phyloP scores from a whole-genome alignment of 2,113 vertebrate genomes.

The Nettapus auritus region DNA sequence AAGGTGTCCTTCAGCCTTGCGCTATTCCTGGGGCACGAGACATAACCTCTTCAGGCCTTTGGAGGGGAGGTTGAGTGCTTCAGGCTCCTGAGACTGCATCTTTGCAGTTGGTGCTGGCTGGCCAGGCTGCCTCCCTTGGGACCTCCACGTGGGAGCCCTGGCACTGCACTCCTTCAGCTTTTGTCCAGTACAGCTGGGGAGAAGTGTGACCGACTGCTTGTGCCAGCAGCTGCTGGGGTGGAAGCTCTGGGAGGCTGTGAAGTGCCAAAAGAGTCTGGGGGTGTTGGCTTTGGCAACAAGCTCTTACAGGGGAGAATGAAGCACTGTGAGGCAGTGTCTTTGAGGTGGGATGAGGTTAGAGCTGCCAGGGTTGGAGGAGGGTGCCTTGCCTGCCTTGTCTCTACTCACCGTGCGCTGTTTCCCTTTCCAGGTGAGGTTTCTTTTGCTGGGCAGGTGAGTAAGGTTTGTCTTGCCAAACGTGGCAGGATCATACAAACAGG shows the following conservation, averaged over 20 bases:
- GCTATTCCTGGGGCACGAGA: not conserved
- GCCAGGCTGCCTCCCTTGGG: not conserved
- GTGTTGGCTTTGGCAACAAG: not conserved
- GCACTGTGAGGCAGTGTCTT: not conserved
- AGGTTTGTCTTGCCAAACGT: not conserved
- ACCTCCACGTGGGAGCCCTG: not conserved
- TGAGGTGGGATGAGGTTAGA: not conserved
- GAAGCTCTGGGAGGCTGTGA: not conserved
- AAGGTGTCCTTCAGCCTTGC: not conserved
- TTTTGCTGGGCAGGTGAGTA: constrained; percentile 69
- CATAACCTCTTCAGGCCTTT: not conserved
- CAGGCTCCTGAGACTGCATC: not conserved
- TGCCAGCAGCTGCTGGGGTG: not conserved
- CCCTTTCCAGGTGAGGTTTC: constrained; percentile 68
- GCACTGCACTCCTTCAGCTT: not conserved
- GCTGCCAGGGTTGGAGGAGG: not conserved
- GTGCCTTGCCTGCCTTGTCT: not conserved
- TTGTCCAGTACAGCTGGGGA: not conserved
- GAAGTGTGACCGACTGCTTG: not conserved
- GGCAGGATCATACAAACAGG: not conserved
- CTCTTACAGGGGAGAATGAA: not conserved
- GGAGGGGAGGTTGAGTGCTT: not conserved
- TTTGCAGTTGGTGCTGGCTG: not conserved
- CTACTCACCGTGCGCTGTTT: constrained; percentile 47
- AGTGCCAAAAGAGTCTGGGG: not conserved